phyloP scores from a whole-genome alignment of 2,113 vertebrate genomes.

The Lonchura striata region DNA sequence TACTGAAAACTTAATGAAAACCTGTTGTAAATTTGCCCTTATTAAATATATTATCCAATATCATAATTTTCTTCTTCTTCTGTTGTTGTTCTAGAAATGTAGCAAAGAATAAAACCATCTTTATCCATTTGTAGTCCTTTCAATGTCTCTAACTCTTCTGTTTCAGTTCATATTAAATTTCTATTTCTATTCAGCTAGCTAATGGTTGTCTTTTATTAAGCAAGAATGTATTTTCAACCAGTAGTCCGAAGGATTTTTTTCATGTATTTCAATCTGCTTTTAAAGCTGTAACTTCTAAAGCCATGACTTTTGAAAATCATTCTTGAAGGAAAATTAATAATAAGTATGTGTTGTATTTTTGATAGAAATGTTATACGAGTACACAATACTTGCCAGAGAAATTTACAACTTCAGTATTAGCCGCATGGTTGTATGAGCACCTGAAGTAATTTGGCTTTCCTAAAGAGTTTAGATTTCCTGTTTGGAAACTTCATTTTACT shows the following conservation, averaged over 20 bases:
- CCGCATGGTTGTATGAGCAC: background rate
- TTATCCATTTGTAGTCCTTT: background rate
- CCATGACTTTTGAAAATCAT: background rate
- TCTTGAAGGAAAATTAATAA: background rate
- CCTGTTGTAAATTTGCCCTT: background rate
- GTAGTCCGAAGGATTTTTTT: background rate
- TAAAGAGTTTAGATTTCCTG: background rate
- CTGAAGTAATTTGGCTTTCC: background rate
- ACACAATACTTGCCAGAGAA: background rate
- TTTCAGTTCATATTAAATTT: constrained; percentile 46
- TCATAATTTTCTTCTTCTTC: background rate
- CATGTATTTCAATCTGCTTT: background rate
- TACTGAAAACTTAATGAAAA: background rate
- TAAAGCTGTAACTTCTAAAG: background rate
- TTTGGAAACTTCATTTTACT: background rate
- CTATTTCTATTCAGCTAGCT: background rate
- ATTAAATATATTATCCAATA: background rate
- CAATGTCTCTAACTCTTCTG: background rate
- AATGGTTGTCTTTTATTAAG: constrained; percentile 19
- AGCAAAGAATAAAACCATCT: constrained; percentile 16
- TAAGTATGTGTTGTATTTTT: background rate
- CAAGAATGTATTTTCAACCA: background rate
- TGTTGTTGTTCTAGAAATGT: background rate
- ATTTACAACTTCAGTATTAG: background rate
- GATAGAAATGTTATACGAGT: background rate